Percentiles rank a stretch among this genome's conserved stretches.
These are phyloP conservation scores for Cataglyphis cursor DNA, from an alignment of 2,888 invertebrate species.

Conservation along the genomic window DNA sequence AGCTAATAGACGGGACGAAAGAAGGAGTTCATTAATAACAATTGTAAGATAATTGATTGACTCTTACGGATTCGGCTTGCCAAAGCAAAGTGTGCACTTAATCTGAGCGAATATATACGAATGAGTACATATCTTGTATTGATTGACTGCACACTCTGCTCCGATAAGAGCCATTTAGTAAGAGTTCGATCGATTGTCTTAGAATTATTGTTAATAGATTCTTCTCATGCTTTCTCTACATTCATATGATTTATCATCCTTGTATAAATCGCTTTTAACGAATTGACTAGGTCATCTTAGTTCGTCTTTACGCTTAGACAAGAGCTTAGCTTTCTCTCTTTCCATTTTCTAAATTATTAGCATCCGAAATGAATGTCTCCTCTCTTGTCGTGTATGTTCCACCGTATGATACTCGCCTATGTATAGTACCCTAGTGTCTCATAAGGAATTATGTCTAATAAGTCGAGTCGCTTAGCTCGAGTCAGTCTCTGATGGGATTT, in stretches of 20 bases:
- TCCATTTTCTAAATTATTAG: neutral
- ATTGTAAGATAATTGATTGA: neutral
- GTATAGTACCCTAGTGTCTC: neutral
- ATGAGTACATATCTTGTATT: neutral
- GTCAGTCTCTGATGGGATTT: neutral
- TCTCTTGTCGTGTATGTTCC: neutral
- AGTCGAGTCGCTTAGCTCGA: neutral
- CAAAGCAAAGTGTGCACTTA: neutral
- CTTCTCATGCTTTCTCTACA: neutral
- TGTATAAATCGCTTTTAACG: neutral
- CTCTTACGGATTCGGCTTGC: neutral
- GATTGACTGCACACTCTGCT: neutral
- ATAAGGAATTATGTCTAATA: neutral
- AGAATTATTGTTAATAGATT: neutral
- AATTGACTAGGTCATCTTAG: neutral
- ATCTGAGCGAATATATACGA: neutral
- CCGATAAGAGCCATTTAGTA: neutral
- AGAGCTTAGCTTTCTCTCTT: neutral
- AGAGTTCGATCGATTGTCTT: neutral
- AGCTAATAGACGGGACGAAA: neutral
- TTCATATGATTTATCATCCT: neutral
- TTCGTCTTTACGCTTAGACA: neutral
- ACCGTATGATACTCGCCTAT: neutral
- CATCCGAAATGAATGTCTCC: neutral
- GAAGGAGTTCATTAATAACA: neutral